Conservation (phyloP, 1,140 invertebrate genomes). For the Carcinoscorpius rotundicauda region DNA sequence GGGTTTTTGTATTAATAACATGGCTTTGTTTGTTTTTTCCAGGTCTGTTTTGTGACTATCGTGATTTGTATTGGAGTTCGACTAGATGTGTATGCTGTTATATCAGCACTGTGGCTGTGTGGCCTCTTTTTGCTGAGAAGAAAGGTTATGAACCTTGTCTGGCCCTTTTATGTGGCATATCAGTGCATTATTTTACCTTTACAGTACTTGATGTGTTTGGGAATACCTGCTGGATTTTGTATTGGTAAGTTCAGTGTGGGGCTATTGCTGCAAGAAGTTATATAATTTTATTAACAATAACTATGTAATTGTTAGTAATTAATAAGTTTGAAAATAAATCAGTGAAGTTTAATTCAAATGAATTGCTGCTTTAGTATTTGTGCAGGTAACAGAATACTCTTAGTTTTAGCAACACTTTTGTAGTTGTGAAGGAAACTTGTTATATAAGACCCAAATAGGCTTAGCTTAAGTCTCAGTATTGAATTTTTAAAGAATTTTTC, state of each 20-base stretch:
- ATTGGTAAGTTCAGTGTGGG: constrained; percentile 47
- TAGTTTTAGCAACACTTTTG: too few species aligned
- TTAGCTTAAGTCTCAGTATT: too few species aligned
- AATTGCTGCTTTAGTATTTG: constrained; percentile 24
- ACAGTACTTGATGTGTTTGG: constrained; percentile 78
- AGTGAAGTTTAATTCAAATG: constrained; percentile 44
- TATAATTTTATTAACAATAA: too few species aligned
- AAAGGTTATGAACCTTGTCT: constrained; percentile 51
- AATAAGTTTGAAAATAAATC: too few species aligned
- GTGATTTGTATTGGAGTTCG: too few species aligned
- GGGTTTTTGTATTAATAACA: too few species aligned
- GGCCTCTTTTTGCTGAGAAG: constrained; percentile 58
- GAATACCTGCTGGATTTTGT: constrained; percentile 56
- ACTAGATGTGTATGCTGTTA: constrained; percentile 75
- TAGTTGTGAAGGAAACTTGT: too few species aligned
- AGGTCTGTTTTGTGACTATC: constrained; percentile 41
- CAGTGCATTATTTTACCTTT: constrained; percentile 63
- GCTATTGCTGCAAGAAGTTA: too few species aligned
- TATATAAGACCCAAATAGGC: too few species aligned
- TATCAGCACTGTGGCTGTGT: constrained; percentile 75
- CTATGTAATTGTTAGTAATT: too few species aligned
- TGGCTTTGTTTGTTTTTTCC: constrained; percentile 49
- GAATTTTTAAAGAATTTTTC: too few species aligned
- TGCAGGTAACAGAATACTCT: too few species aligned
- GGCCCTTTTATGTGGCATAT: constrained; percentile 73